These are phyloP conservation scores for Eleginops maclovinus DNA, from an alignment of 2,113 vertebrate species.

Conservation along the genomic window DNA sequence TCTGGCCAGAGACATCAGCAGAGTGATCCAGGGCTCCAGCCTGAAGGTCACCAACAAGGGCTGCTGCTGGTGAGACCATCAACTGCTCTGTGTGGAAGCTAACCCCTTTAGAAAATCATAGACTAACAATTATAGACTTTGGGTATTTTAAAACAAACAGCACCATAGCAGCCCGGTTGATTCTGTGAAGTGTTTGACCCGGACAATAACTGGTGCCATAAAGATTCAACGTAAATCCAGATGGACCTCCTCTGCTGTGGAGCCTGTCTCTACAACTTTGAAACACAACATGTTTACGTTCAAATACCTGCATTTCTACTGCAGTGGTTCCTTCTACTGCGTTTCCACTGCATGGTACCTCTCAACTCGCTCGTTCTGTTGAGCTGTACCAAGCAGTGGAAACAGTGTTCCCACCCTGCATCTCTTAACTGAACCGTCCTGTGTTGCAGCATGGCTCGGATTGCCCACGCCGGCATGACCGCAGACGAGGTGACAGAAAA, in stretches of 20 bases:
- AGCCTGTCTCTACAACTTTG: conserved; percentile 81
- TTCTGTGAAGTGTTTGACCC: conserved; percentile 51
- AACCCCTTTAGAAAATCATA: too few species aligned
- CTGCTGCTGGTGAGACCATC: conserved; percentile 91
- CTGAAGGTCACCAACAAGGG: conserved; percentile 88
- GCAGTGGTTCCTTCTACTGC: too few species aligned
- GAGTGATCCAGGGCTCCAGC: conserved; percentile 85
- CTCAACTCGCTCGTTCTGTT: too few species aligned
- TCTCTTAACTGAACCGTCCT: not conserved
- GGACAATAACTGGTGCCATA: conserved; percentile 72
- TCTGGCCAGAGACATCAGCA: conserved; percentile 83
- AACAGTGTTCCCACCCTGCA: not conserved
- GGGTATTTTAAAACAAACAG: conserved; percentile 1
- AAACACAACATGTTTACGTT: conserved; percentile 46
- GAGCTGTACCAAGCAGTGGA: too few species aligned
- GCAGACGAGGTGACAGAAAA: conserved; percentile 86
- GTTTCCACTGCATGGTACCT: not conserved
- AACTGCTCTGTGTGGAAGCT: too few species aligned
- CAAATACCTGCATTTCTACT: not conserved
- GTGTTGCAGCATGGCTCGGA: conserved; percentile 82
- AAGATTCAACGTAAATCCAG: conserved; percentile 77
- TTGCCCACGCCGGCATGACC: conserved; percentile 88
- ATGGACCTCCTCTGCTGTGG: conserved; percentile 67
- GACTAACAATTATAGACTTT: too few species aligned
- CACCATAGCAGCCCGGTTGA: conserved; percentile 71